Evolutionary conservation across 2,888 invertebrate genomes (phyloP), one percentile per base, ranked within the genome.

Genomic region (Sphecodes monilicornis): DNA sequence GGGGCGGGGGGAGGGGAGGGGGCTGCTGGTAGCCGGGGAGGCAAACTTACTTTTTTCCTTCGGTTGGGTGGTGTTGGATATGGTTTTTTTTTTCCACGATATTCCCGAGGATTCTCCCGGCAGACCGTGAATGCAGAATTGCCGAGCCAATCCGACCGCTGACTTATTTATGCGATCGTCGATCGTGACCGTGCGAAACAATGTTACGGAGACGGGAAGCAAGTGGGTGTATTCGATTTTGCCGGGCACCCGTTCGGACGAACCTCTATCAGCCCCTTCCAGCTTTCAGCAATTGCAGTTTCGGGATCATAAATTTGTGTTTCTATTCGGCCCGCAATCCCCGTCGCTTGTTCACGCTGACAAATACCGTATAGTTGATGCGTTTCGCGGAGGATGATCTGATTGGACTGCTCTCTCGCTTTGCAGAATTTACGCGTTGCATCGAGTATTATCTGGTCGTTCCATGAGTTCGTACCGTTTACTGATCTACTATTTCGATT

Each of bases 111-210:
- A 80, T 93, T 91, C 91, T 92, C 93, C 93, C 94, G 90, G 91
- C 90, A 92, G 93, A 92, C 92, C 91, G 92, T 93, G 93, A 93
- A 93, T 93, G 91, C 90, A 91, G 92, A 93, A 94, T 93, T 92
- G 91, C 91, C 89, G 89, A 87, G 86, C 72, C 89, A 90, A 91
- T 91, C 91, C 90, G 86, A 81, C 88, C 54, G 80, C 85, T 93
- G 92, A 93, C 92, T 93, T 93, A 93, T 93, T 93, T 93, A 93
- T 93, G 93, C 91, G 93, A 93, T 92, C 92, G 93, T 89, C 91
- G 86, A 89, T 85, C 88, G 91, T 86, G 85, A 87, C 90, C 89
- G 89, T 91, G 91, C 90, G 91, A 92, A 93, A 93, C 93, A 91
- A 92, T 91, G 92, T 92, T 90, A 84, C 86, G 76, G 76, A 85